Conservation (phyloP, 2,888 invertebrate species). For the Pollenia angustigena region DNA sequence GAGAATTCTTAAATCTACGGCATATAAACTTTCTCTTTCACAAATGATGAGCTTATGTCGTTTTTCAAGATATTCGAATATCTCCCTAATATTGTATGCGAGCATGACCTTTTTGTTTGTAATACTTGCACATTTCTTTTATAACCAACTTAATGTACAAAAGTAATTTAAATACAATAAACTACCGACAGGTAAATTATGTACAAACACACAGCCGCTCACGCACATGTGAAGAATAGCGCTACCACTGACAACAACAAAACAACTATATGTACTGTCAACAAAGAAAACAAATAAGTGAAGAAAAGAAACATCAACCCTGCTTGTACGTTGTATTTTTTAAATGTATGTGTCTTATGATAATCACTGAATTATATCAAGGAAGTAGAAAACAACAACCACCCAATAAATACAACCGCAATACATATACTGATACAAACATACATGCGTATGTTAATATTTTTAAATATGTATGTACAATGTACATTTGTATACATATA, state of each 20-base stretch:
- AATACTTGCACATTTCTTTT: conserved; percentile 53
- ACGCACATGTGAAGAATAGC: neutral
- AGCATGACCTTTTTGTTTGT: conserved; percentile 2
- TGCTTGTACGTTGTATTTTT: neutral
- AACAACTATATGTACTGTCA: conserved; percentile 9
- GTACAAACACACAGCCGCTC: neutral
- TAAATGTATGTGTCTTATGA: conserved; percentile 15
- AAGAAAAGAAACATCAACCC: conserved; percentile 24
- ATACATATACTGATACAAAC: neutral
- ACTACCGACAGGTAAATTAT: conserved; percentile 62
- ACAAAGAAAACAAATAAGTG: conserved; percentile 14
- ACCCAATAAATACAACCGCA: conserved; percentile 26
- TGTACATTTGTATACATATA: neutral
- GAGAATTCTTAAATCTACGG: too few relatives aligned
- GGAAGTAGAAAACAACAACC: conserved; percentile 27
- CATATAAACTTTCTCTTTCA: too few relatives aligned
- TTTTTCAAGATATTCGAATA: neutral
- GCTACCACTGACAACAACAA: conserved; percentile 2
- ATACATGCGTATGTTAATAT: neutral
- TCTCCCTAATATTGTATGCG: neutral
- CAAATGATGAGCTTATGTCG: too few relatives aligned
- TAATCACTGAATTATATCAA: conserved; percentile 52
- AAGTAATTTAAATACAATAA: conserved; percentile 71
- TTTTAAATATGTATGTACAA: neutral
- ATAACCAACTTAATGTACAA: conserved; percentile 60